A percentile compares a stretch with the other conserved stretches of the same genome.
These are phyloP conservation scores for Iselma pallidipennis DNA, from an alignment of 2,888 invertebrate species.

Conservation along the genomic window DNA sequence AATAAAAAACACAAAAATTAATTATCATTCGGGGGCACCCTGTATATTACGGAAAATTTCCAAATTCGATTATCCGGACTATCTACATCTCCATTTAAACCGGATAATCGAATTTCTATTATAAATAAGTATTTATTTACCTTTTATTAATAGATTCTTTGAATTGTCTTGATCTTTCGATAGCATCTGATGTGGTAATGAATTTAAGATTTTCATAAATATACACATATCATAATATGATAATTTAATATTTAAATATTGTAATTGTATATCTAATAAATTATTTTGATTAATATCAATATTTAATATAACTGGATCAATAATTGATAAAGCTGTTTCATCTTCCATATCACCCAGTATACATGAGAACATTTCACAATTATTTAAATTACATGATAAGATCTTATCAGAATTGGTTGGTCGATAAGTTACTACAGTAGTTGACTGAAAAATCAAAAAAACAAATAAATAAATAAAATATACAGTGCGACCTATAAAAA, in stretches of 20 bases:
- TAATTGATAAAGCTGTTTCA: slow-evolving; percentile 86
- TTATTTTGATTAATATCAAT: slow-evolving; percentile 64
- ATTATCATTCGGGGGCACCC: too few species aligned
- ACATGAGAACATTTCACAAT: slow-evolving; percentile 90
- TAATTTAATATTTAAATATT: slow-evolving; percentile 79
- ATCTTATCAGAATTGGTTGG: slow-evolving; percentile 72
- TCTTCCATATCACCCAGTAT: slow-evolving; percentile 84
- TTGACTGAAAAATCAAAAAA: slow-evolving; percentile 66
- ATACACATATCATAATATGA: slow-evolving; percentile 94
- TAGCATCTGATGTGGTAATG: slow-evolving; percentile 80
- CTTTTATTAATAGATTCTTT: slow-evolving; percentile 4
- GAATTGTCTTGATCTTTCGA: slow-evolving; percentile 48
- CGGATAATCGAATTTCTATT: too few species aligned
- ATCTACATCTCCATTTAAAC: too few species aligned
- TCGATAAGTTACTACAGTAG: slow-evolving; percentile 83
- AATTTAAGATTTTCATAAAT: slow-evolving; percentile 86
- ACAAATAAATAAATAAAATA: not conserved
- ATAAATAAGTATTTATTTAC: slow-evolving; percentile 4
- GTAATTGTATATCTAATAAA: slow-evolving; percentile 65
- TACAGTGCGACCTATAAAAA: too few species aligned
- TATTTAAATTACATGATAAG: slow-evolving; percentile 83
- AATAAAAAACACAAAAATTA: too few species aligned
- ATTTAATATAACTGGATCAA: slow-evolving; percentile 88
- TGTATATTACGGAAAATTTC: too few species aligned
- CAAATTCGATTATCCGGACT: too few species aligned